Base-by-base conservation (phyloP, 2,797 vertebrate genomes). In the Muraenolepis orangiensis region DNA sequence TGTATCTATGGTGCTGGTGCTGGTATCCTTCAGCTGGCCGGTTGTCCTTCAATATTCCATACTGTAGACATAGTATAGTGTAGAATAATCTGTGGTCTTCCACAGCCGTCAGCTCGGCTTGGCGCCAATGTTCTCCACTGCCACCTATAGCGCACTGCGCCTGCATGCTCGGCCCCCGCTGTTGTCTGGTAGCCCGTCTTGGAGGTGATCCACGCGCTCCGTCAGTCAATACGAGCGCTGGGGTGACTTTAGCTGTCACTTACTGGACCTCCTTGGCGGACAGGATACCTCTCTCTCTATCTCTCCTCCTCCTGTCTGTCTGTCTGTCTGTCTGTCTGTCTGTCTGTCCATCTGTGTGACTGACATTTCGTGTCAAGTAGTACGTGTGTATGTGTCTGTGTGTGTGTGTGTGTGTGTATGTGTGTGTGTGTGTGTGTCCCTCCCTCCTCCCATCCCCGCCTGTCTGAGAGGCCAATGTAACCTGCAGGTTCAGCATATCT, bases 201-300 rank as follows among this genome's bases (percentile, higher is more conserved):
- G 26, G n/a, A 76, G 81, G 84, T 86, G 87, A 86, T 87, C 84
- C 83, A 69, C 75, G 29, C 78, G 1, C 76, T 79, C 86, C 74
- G 86, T 81, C 90, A 81, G 85, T 90, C 89, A 87, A 76, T 87
- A 84, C 66, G 40, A n/a, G n/a, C 72, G 82, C 85, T 68, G 80
- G 72, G 86, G 84, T 88, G 89, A 90, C 90, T 90, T 90, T 90
- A 84, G 75, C 82, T 88, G 88, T 87, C 88, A 86, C 29, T 72
- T 80, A 83, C 78, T 71, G 30, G 71, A 72, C 66, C 73, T 40
- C n/a, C 77, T 68, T 42, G 34, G 75, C 71, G 75, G 78, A 18
- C 76, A n/a, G 72, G 74, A 78, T n/a, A 23, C 32, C 32, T 3
- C 29, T 80, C 84, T 82, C 76, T 71, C 38, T 73, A 12, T 61